Percentiles rank a stretch among this genome's conserved stretches.
Conservation (phyloP, 2,888 invertebrate genomes). For the Frankliniella intonsa region DNA sequence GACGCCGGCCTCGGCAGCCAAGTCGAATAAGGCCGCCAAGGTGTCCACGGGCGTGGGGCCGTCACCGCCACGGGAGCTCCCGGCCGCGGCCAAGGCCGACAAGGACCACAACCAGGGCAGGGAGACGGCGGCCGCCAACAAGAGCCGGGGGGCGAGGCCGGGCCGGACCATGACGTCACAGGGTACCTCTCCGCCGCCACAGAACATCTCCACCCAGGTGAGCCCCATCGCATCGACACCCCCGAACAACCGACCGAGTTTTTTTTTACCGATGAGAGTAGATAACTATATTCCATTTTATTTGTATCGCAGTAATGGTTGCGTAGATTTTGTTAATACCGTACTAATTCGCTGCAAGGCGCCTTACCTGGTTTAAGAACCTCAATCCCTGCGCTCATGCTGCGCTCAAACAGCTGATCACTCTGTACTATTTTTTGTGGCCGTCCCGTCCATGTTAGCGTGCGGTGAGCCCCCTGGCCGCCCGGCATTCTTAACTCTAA, state of each 20-base stretch:
- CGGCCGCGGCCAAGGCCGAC: neutral
- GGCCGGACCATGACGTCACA: conserved; percentile 54
- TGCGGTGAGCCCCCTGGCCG: too few species aligned
- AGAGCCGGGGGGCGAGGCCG: conserved; percentile 34
- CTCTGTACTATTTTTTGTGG: too few species aligned
- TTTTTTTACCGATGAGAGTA: too few species aligned
- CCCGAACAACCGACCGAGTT: neutral
- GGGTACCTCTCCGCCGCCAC: conserved; percentile 81
- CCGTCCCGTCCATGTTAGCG: too few species aligned
- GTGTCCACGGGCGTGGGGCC: conserved; percentile 61
- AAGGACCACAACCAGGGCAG: conserved; percentile 21
- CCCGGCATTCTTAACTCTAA: too few species aligned
- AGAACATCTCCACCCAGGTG: conserved; percentile 82
- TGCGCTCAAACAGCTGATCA: too few species aligned
- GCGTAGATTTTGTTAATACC: too few species aligned
- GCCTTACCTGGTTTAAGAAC: too few species aligned
- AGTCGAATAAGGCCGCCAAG: conserved; percentile 39
- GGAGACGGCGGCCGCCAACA: conserved; percentile 37
- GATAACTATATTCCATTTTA: too few species aligned
- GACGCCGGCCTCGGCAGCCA: neutral
- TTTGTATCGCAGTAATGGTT: too few species aligned
- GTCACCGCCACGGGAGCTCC: conserved; percentile 55
- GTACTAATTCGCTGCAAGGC: too few species aligned
- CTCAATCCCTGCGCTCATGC: too few species aligned
- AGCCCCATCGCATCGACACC: conserved; percentile 34